Evolutionary conservation across 1,140 invertebrate genomes (phyloP), one percentile per base, ranked within the genome.

Genomic region (Drosophila bifasciata): DNA sequence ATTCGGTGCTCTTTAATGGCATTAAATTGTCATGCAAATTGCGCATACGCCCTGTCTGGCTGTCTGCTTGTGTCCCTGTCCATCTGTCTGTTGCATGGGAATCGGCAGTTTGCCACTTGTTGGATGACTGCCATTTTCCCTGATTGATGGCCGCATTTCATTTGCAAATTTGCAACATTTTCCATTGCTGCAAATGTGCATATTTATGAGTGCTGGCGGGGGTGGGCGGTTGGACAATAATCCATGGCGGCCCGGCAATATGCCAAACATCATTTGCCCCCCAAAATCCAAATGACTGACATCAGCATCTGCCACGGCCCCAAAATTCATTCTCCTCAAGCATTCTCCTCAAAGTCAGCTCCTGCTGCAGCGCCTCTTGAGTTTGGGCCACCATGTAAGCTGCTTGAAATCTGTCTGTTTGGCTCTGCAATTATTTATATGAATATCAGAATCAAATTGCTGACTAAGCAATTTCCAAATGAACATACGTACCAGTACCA

Each of bases 131-230:
- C 19, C 25, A 41, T 61, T 72, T 49, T 3, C 32, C 23, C 58
- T 51, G 49, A 62, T 61, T 73, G 69, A 73, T 63, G 57, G 57
- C 13, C 55, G 48, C 50, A 62, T 73, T 72, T 72, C 55, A 72
- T 72, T 72, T 71, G 48, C 66, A 50, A 58, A 58, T 58, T 36
- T 36, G 32, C 32, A 36, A 36, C 5, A 36, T 36, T 61, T 68
- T 53, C 45, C 41, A 52, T 60, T 36, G 28, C 57, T 39, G 32
- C 64, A 73, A 72, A 63, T 63, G 58, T 40, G 50, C 70, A 73
- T 73, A 73, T 73, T 73, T 63, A 73, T 73, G 44, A 71, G 58
- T 44, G 32, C 23, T 23, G 41, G 36, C 11, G 17, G 48, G 17
- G 4, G 57, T 2, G 4, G 36, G 1, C 45, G n/a, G 21, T 6